Evolutionary conservation across 1,140 invertebrate genomes (phyloP), one percentile per base, ranked within the genome.

Genomic region (Tetramorium alpestre): DNA sequence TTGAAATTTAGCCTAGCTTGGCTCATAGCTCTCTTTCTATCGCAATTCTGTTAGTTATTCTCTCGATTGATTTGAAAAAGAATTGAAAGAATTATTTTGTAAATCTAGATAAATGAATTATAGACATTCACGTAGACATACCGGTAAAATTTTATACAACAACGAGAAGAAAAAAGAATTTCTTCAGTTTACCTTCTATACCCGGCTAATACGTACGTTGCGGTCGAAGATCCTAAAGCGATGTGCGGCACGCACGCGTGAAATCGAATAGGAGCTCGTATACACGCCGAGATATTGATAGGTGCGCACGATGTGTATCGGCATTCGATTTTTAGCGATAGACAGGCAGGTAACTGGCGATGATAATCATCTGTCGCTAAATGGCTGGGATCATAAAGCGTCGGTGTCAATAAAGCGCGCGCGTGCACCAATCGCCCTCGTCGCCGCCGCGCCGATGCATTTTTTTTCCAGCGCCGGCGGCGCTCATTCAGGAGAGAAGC

Each of bases 401-500:
- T 73, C 22, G 41, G 22, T 58, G 73, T 82, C 54, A 82, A 82
- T 73, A 82, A 82, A 72, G 51, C 18, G 69, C 80, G 69, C 80
- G 25, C 41, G 54, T 11, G 51, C 25, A 16, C 6, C 70, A 28
- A 67, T 67, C 41, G 51, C 8, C n/a, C 22, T 11, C 13, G 25
- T 44, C 16, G 38, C 44, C n/a, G 25, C 25, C 28, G 38, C n/a
- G 25, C 25, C 28, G 38, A 16, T 41, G 67, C 22, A 47, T 73
- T 73, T 75, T 58, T 73, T 75, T 47, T 75, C 56, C 49, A 16
- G 0, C 16, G n/a, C 25, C 41, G 41, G 25, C 54, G 54, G n/a
- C 22, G 64, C 60, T 82, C 89, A 90, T 90, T 90, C 81, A 90
- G 44, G 56, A 56, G 72, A 88, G 84, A 78, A 7, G 41, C 58